These are phyloP conservation scores for Muscicapa adusta DNA, from an alignment of 2,113 vertebrate species.

Conservation along the genomic window DNA sequence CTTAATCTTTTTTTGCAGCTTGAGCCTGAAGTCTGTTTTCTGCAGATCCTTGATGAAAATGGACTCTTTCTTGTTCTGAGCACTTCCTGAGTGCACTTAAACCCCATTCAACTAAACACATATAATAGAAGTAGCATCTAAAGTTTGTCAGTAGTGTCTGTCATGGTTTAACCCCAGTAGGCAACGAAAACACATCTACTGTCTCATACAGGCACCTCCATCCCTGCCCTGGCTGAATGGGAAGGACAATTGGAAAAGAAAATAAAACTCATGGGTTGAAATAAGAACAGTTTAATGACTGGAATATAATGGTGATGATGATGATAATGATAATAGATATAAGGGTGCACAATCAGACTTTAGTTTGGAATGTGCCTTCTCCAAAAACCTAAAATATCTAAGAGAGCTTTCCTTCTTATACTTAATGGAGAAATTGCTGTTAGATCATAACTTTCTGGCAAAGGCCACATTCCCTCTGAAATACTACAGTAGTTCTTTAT, in stretches of 20 bases:
- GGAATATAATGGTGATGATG: background rate
- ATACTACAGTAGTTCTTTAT: background rate
- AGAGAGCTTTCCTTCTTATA: background rate
- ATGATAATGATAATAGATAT: no score
- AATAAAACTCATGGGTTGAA: background rate
- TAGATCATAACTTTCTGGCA: background rate
- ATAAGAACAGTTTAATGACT: background rate
- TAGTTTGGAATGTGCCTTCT: background rate
- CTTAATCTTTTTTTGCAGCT: background rate
- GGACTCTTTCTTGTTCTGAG: background rate
- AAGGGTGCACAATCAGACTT: background rate
- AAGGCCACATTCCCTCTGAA: background rate
- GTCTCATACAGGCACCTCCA: background rate
- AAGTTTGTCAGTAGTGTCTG: background rate
- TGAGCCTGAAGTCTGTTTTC: background rate
- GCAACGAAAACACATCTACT: background rate
- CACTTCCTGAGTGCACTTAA: background rate
- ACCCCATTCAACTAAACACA: background rate
- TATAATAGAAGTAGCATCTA: background rate
- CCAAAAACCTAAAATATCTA: background rate
- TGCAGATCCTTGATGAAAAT: background rate
- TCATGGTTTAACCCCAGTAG: background rate
- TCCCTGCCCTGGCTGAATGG: background rate
- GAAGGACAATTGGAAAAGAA: background rate
- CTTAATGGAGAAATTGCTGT: background rate